A percentile compares a stretch with the other conserved stretches of the same genome.
These are phyloP conservation scores for Stenichneumon culpator DNA, from an alignment of 2,888 invertebrate species.

Conservation along the genomic window DNA sequence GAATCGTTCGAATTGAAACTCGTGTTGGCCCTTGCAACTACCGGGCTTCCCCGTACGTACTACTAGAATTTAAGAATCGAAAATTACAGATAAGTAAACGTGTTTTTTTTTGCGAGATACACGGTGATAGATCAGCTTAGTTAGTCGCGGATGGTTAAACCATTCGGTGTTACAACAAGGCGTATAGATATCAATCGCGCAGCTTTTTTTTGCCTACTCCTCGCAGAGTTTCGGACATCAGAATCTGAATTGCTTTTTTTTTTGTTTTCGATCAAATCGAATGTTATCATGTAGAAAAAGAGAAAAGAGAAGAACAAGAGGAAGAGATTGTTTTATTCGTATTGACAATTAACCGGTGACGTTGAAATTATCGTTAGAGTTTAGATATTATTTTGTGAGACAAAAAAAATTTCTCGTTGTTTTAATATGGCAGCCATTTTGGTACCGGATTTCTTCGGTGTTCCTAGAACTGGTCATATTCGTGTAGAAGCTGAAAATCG, in stretches of 20 bases:
- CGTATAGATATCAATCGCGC: slow-evolving; percentile 55
- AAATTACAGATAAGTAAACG: slow-evolving; percentile 23
- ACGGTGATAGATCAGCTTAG: slow-evolving; percentile 38
- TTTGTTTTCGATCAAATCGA: slow-evolving; percentile 66
- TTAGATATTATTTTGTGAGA: slow-evolving; percentile 63
- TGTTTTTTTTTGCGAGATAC: slow-evolving; percentile 33
- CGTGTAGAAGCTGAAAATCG: slow-evolving; percentile 45
- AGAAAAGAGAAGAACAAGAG: slow-evolving; percentile 6
- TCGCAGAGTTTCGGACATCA: slow-evolving; percentile 54
- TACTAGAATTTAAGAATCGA: slow-evolving; percentile 61
- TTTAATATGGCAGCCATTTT: slow-evolving; percentile 58
- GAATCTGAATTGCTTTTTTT: slow-evolving; percentile 38
- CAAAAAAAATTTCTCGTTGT: slow-evolving; percentile 42
- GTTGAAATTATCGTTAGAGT: slow-evolving; percentile 60
- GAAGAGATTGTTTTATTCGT: slow-evolving; percentile 57
- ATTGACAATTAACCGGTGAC: slow-evolving; percentile 64
- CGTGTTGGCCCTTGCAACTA: slow-evolving; percentile 56
- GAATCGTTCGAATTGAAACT: slow-evolving; percentile 27
- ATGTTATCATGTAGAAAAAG: slow-evolving; percentile 33
- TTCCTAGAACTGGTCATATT: slow-evolving; percentile 60
- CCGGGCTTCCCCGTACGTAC: slow-evolving; percentile 62
- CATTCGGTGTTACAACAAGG: slow-evolving; percentile 25
- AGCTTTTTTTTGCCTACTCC: slow-evolving; percentile 54
- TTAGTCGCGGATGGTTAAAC: slow-evolving; percentile 55
- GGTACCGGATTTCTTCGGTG: slow-evolving; percentile 52